These are phyloP conservation scores for Platyscapa corneri DNA, from an alignment of 1,140 invertebrate genomes.

Conservation along the genomic window DNA sequence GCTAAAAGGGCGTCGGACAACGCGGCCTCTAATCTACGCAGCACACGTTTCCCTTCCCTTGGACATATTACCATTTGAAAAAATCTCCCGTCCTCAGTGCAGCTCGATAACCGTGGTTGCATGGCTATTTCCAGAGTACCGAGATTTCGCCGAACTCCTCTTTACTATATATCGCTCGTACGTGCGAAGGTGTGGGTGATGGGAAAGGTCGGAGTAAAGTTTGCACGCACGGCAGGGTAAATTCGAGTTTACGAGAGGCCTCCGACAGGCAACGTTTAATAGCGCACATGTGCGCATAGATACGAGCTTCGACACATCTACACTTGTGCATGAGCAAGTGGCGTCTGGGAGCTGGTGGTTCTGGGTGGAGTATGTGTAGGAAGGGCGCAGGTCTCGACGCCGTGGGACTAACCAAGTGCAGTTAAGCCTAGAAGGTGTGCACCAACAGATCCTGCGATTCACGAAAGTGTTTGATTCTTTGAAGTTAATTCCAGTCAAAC, in stretches of 20 bases:
- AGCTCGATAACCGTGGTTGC: background rate
- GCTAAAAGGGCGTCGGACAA: background rate
- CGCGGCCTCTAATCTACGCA: background rate
- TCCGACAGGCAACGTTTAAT: constrained; percentile 25
- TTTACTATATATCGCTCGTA: background rate
- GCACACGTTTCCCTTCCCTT: background rate
- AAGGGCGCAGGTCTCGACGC: constrained; percentile 10
- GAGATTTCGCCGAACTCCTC: constrained; percentile 12
- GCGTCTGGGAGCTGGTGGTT: background rate
- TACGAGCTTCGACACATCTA: background rate
- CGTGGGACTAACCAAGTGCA: background rate
- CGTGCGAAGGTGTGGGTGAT: background rate
- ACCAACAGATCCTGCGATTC: background rate
- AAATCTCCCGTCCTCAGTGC: background rate
- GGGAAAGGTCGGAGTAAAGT: background rate
- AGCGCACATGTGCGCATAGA: constrained; percentile 16
- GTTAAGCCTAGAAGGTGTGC: background rate
- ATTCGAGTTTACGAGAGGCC: constrained; percentile 32
- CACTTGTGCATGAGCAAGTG: background rate
- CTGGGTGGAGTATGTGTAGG: background rate
- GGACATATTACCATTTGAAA: background rate
- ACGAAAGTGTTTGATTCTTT: constrained; percentile 33
- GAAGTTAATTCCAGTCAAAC: background rate
- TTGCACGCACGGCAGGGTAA: background rate
- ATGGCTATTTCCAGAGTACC: background rate